A percentile compares a stretch with the other conserved stretches of the same genome.
Conservation (phyloP, 2,888 invertebrate genomes). For the Zele albiditarsus region DNA sequence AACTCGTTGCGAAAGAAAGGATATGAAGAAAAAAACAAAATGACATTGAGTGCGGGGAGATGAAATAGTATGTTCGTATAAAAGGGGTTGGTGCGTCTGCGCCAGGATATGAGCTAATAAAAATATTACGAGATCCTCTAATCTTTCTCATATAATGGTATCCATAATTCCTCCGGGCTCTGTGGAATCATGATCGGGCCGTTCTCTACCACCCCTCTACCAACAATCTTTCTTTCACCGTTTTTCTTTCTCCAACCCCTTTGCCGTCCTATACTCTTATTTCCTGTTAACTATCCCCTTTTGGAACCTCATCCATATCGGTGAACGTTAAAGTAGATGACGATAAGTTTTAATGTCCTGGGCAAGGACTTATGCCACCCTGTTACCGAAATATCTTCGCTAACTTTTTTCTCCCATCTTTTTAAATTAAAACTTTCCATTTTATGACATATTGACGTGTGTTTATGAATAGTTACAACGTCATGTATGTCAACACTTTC, state of each 20-base stretch:
- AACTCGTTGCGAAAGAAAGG: not conserved
- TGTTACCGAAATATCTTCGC: not conserved
- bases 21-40: not conserved
- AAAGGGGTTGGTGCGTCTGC: constrained; percentile 13
- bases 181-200: constrained; percentile 61
- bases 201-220: not conserved
- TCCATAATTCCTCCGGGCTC: constrained; percentile 65
- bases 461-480: not conserved
- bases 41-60: constrained; percentile 29
- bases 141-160: constrained; percentile 67
- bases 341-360: constrained; percentile 49
- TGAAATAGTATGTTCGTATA: constrained; percentile 14
- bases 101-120: constrained; percentile 53
- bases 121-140: constrained; percentile 68
- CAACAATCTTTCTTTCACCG: constrained; percentile 4
- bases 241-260: not conserved
- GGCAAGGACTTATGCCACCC: constrained; percentile 6
- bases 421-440: constrained; percentile 42
- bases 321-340: constrained; percentile 41
- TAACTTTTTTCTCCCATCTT: constrained; percentile 23
- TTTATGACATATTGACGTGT: not conserved
- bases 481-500: not conserved
- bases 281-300: constrained; percentile 22
- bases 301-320: constrained; percentile 41
- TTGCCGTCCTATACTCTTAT: not conserved